Evolutionary conservation across 37 sponge, comb jelly and placozoan genomes (phyloP), one percentile per base, ranked within the genome.

Genomic region (Beroe forskalii): DNA sequence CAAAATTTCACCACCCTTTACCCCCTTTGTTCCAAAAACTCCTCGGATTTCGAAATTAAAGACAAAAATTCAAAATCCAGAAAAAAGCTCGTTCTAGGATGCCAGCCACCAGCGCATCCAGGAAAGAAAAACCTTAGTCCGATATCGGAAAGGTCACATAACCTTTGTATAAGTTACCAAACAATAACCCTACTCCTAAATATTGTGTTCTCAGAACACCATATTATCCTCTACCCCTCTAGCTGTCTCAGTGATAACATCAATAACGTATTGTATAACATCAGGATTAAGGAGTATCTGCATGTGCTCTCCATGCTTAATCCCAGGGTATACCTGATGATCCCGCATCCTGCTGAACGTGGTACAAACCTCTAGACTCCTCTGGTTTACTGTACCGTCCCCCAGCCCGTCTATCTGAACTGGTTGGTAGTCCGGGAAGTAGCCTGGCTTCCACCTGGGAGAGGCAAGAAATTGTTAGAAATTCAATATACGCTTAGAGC

Each of bases 351-450:
- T 43, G 8, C 35, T 80, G 31, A 80, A 80, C 48, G 14, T 17
- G 8, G 23, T 80, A 44, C 86, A 80, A 4, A 42, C 24, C 55
- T 80, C 86, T 23, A 80, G 86, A 42, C 86, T 80, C 25, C 55
- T 43, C 35, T 80, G 44, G 86, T 80, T 80, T 25, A 80, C 86
- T 28, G 86, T 80, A 1, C 86, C 86, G 48, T 80, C 86, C 2
- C 86, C 86, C 8, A 37, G 55, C 14, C 55, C 86, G 55, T 80
- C 86, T 80, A 80, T 80, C 48, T 80, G 86, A 14, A 42, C 48
- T 20, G 86, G 86, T 44, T 80, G 86, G 28, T 80, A 80, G 86
- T 80, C 86, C n/a, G 86, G 86, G 86, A 80, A 80, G 42, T 80
- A 80, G 9, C 40, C 40, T 24, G 86, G 55, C 30, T 80, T 80